phyloP scores from a whole-genome alignment of 1,140 invertebrate genomes.

The Drosophila obscura region DNA sequence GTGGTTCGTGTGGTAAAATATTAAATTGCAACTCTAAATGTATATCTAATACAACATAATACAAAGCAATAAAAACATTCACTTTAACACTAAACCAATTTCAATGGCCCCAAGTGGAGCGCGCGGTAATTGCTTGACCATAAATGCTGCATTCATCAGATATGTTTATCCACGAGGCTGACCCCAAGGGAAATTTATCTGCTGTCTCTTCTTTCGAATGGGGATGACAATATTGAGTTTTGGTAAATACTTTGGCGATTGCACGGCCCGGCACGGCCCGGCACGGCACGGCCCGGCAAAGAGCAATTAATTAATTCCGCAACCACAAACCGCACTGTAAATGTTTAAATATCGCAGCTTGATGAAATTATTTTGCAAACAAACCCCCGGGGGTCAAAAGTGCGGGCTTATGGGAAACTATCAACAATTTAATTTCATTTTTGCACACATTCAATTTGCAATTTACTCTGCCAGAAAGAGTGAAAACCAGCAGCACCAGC shows the following conservation, averaged over 20 bases:
- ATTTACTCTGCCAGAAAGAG: conserved; percentile 49
- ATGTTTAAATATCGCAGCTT: conserved; percentile 62
- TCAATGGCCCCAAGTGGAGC: conserved; percentile 25
- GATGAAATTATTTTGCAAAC: conserved; percentile 48
- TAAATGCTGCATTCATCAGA: conserved; percentile 11
- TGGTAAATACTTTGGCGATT: conserved; percentile 47
- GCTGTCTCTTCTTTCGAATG: neutral
- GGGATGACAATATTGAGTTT: conserved; percentile 50
- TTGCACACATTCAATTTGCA: conserved; percentile 51
- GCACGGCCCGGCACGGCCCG: conserved; percentile 3
- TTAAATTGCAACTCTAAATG: too few relatives aligned
- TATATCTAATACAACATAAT: too few relatives aligned
- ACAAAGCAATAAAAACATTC: too few relatives aligned
- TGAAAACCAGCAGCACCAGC: conserved; percentile 12
- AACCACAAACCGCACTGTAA: conserved; percentile 58
- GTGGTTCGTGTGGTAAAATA: too few relatives aligned
- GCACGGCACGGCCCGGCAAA: conserved; percentile 25
- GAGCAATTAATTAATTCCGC: conserved; percentile 73
- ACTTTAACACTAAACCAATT: neutral
- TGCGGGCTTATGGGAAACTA: neutral
- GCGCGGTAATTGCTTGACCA: conserved; percentile 36
- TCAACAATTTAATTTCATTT: conserved; percentile 51
- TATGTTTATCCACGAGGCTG: conserved; percentile 22
- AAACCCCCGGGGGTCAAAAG: neutral
- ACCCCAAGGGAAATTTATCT: neutral